Evolutionary conservation across 1,140 invertebrate species (phyloP).

Genomic region (Caenorhabditis remanei): DNA sequence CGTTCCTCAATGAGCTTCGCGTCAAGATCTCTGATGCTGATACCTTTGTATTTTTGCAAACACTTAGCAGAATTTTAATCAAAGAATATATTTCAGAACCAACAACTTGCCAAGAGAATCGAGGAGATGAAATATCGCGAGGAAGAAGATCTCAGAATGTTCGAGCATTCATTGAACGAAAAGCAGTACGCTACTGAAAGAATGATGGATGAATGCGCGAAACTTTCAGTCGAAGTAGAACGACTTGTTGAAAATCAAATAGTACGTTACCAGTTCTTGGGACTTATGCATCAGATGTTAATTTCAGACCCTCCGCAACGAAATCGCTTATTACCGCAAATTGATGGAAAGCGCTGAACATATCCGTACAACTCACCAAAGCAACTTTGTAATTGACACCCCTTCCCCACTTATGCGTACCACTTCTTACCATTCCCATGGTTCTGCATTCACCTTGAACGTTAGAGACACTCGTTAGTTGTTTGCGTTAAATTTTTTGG

Average conservation of each 20-base stretch:
- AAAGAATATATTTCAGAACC: not conserved
- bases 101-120: not conserved
- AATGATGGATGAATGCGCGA: not conserved
- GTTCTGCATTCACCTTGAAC: not conserved
- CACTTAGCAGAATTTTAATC: not conserved
- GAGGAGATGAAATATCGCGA: conserved; percentile 33
- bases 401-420: conserved; percentile 17
- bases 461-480: conserved; percentile 15
- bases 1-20: not conserved
- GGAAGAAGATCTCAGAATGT: conserved; percentile 11
- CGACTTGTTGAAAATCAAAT: not conserved
- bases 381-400: conserved; percentile 15
- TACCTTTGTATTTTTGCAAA: not conserved
- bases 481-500: not conserved
- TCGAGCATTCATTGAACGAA: not conserved
- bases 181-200: not conserved
- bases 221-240: not conserved
- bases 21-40: conserved; percentile 24
- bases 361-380: not conserved
- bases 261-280: not conserved
- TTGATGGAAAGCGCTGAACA: conserved; percentile 15
- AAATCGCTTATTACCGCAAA: conserved; percentile 17
- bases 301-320: conserved; percentile 11
- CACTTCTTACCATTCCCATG: not conserved
- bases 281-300: not conserved